Conservation (phyloP, 1,140 invertebrate genomes). For the Harlomillsia oculata region DNA sequence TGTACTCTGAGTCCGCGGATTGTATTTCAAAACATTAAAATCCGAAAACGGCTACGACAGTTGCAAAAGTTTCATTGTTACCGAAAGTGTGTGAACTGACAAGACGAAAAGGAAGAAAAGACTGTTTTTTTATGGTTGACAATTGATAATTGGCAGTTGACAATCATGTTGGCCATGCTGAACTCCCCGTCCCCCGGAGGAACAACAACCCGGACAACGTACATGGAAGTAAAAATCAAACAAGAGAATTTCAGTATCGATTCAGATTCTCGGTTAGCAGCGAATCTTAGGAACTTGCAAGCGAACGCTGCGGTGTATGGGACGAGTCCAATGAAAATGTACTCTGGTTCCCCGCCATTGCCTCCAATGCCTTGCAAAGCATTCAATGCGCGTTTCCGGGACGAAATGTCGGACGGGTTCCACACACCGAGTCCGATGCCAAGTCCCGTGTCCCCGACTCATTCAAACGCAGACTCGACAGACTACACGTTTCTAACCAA, state of each 20-base stretch:
- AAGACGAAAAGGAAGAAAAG: too few relatives aligned
- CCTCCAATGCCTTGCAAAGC: too few relatives aligned
- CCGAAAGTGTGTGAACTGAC: too few relatives aligned
- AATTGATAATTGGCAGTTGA: too few relatives aligned
- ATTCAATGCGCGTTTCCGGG: constrained; percentile 4
- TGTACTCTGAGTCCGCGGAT: too few relatives aligned
- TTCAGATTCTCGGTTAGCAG: constrained; percentile 13
- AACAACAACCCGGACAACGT: constrained; percentile 13
- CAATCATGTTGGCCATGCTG: constrained; percentile 15
- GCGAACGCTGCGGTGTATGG: background rate
- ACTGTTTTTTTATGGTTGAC: too few relatives aligned
- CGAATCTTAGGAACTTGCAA: constrained; percentile 15
- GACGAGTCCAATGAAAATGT: background rate
- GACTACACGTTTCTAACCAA: too few relatives aligned
- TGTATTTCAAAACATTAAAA: too few relatives aligned
- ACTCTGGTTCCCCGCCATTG: background rate
- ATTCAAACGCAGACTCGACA: constrained; percentile 19
- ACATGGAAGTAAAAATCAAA: constrained; percentile 24
- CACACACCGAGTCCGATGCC: constrained; percentile 32
- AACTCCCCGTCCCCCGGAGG: constrained; percentile 22
- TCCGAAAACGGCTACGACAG: too few relatives aligned
- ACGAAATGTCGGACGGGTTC: constrained; percentile 32
- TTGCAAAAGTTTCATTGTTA: too few relatives aligned
- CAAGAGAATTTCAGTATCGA: constrained; percentile 24
- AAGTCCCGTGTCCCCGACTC: constrained; percentile 30